Conservation (phyloP, 2,113 vertebrate genomes). For the Scomber colias region DNA sequence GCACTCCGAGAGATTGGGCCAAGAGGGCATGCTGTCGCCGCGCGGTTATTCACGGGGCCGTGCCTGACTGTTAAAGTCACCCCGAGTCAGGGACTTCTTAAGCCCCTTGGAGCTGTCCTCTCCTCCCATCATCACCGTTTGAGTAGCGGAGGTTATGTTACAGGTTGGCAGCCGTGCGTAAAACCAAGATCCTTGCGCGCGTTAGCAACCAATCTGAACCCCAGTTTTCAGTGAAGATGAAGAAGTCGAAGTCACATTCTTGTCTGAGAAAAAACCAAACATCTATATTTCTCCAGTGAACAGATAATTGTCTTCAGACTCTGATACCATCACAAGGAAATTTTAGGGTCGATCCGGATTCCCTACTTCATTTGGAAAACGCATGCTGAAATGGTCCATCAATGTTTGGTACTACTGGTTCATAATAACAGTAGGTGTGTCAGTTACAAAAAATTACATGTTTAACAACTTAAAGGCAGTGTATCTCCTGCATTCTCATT, state of each 20-base stretch:
- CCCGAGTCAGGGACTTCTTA: constrained; percentile 52
- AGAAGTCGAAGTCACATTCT: not conserved
- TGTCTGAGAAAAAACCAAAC: not conserved
- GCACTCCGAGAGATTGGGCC: constrained; percentile 78
- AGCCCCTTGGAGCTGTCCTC: constrained; percentile 25
- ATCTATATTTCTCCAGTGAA: not conserved
- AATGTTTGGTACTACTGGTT: not conserved
- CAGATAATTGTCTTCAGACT: not conserved
- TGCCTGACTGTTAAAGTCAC: constrained; percentile 31
- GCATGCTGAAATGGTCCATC: not conserved
- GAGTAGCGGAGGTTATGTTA: not conserved
- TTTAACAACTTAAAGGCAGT: not conserved
- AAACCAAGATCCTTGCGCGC: constrained; percentile 26
- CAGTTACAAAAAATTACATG: constrained; percentile 11
- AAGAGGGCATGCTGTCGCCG: constrained; percentile 86
- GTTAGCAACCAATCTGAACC: not conserved
- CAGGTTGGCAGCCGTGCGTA: constrained; percentile 48
- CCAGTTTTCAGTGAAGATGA: not conserved
- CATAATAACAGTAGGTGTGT: constrained; percentile 2
- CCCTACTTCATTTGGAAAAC: not conserved
- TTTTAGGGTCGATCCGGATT: not conserved
- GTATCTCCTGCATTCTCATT: not conserved
- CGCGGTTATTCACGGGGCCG: constrained; percentile 62
- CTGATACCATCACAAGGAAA: not conserved
- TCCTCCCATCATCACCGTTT: constrained; percentile 48